Percentiles rank a stretch among this genome's conserved stretches.
Evolutionary conservation across 2,797 vertebrate genomes (phyloP).

Genomic region (Huso huso): DNA sequence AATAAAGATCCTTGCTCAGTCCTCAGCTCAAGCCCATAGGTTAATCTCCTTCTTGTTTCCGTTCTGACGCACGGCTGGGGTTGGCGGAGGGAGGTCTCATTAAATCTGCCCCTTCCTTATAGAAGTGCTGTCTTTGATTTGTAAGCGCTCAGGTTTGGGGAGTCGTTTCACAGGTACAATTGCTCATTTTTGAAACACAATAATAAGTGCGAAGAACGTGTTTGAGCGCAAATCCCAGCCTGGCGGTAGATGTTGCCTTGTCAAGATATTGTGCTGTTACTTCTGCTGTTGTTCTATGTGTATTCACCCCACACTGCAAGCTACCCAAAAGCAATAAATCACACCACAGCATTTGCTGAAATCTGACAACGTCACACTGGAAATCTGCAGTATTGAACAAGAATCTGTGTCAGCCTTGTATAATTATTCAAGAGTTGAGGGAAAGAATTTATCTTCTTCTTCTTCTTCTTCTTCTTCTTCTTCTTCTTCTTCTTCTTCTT

Average conservation of each 20-base stretch:
- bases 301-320: slow-evolving; percentile 32
- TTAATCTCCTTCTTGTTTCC: neutral
- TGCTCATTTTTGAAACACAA: neutral
- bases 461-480: too few species aligned
- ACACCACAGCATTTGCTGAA: too few species aligned
- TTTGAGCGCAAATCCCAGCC: too few species aligned
- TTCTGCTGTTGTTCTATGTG: slow-evolving; percentile 28
- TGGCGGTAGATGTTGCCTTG: too few species aligned
- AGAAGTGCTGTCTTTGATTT: neutral
- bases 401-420: too few species aligned
- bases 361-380: too few species aligned
- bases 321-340: slow-evolving; percentile 16
- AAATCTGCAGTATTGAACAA: too few species aligned
- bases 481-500: too few species aligned
- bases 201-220: neutral
- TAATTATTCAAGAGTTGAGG: too few species aligned
- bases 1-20: neutral
- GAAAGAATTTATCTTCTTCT: too few species aligned
- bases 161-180: neutral
- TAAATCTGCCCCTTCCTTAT: neutral
- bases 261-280: too few species aligned
- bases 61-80: neutral
- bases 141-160: neutral
- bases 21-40: too few species aligned
- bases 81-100: neutral